Base-by-base conservation (phyloP, 2,888 invertebrate species). In the Pristionchus fissidentatus region DNA sequence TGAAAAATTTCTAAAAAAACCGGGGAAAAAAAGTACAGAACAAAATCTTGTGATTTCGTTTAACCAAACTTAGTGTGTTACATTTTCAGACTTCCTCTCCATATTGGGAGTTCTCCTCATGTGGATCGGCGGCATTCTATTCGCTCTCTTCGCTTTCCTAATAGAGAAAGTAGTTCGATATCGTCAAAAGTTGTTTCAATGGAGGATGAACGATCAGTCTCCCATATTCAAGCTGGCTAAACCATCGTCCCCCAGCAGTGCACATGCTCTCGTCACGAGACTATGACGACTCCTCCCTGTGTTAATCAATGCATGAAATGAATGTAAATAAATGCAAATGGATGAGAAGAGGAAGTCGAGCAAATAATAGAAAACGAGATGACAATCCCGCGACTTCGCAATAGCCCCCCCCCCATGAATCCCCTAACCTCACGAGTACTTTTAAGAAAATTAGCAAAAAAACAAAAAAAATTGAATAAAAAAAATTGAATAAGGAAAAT, bases 201-300 rank as follows among this genome's bases (percentile, higher is more conserved):
- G 3, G 75, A 46, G 35, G 8, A 3, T 77, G 3, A 77, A 77
- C 19, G 75, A 75, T 26, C 26, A 19, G 7, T 75, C 75, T 15
- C 75, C 75, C 41, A 77, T 77, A 4, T 77, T 77, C 32, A 70
- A 70, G 8, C 75, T 49, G 35, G 3, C 8, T 2, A 49, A 77
- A 15, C 75, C 75, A 32, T 77, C 75, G 4, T 77, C 75, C 0
- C 32, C 49, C 13, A 35, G 60, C 15, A 77, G 75, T 49, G 49
- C 32, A 32, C 75, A 77, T n/a, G 46, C 29, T 35, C 32, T 77
- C 35, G 19, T 49, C 29, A 77, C 75, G 15, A 77, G 19, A n/a
- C n/a, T n/a, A n/a, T n/a, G n/a, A n/a, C n/a, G n/a, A n/a, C n/a
- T n/a, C n/a, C n/a, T n/a, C n/a, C n/a, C n/a, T n/a, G n/a, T n/a